phyloP scores from a whole-genome alignment of 2,888 invertebrate genomes.

The Chironomus tentans region DNA sequence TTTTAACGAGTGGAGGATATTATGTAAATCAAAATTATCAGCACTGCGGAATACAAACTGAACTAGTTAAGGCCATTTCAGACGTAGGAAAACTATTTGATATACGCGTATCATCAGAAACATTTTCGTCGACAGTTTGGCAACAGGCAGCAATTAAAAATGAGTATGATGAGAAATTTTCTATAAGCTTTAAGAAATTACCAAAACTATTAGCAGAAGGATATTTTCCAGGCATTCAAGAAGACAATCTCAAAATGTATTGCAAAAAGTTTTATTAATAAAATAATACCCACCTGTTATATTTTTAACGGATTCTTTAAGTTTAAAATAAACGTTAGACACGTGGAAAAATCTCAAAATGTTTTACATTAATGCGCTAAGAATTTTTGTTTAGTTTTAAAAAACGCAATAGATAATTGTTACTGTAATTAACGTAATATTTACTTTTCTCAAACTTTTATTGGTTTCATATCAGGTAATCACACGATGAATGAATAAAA shows the following conservation, averaged over 20 bases:
- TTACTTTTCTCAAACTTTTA: neutral
- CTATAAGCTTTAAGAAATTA: neutral
- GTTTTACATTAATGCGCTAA: neutral
- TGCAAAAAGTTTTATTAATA: slow-evolving; percentile 13
- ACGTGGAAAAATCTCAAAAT: too few relatives aligned
- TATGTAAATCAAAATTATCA: neutral
- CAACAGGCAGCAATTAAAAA: neutral
- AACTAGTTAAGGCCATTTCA: slow-evolving; percentile 1
- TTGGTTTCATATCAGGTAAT: too few relatives aligned
- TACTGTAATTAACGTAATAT: neutral
- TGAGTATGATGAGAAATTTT: slow-evolving; percentile 11
- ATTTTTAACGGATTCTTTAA: neutral
- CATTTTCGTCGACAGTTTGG: neutral
- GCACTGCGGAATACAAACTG: neutral
- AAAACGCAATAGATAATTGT: neutral
- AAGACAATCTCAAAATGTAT: slow-evolving; percentile 3
- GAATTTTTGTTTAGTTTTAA: neutral
- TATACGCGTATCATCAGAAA: neutral
- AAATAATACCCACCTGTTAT: neutral
- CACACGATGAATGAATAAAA: too few relatives aligned
- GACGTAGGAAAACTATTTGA: neutral
- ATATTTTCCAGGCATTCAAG: slow-evolving; percentile 6
- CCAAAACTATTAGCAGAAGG: neutral
- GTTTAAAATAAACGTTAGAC: neutral
- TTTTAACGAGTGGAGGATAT: neutral